These are phyloP conservation scores for Ramphastos sulfuratus DNA, from an alignment of 2,113 vertebrate genomes.

Conservation along the genomic window DNA sequence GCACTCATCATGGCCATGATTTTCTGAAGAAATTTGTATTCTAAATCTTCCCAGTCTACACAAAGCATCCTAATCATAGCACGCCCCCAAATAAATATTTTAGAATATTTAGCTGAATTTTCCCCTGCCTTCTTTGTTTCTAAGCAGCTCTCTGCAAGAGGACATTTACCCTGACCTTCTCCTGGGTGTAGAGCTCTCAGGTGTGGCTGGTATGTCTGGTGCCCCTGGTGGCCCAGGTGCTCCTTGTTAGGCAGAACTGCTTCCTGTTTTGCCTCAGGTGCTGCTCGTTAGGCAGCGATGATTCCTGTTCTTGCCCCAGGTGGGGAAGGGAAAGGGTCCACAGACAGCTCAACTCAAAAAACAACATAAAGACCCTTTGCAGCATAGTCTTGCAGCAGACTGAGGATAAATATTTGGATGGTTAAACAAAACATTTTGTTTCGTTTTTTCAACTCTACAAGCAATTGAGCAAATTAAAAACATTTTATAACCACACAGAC, in stretches of 20 bases:
- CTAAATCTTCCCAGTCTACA: not conserved
- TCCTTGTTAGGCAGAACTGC: not conserved
- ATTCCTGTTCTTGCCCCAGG: not conserved
- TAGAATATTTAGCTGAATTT: not conserved
- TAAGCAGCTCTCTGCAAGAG: not conserved
- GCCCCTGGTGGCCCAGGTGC: not conserved
- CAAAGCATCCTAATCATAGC: rapidly evolving
- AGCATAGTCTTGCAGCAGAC: not conserved
- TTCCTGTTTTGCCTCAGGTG: no score
- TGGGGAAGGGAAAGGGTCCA: not conserved
- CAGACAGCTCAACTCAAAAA: not conserved
- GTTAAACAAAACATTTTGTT: not conserved
- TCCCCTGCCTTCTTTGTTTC: not conserved
- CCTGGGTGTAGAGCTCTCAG: rapidly evolving
- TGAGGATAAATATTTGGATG: not conserved
- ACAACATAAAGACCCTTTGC: not conserved
- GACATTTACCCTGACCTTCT: rapidly evolving
- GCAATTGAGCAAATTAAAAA: not conserved
- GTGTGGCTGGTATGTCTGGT: not conserved
- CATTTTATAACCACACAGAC: not conserved
- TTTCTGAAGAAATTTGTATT: not conserved
- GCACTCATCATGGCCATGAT: rapidly evolving
- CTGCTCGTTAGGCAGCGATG: not conserved
- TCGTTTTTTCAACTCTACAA: not conserved
- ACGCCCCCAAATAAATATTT: not conserved